phyloP scores from a whole-genome alignment of 2,888 invertebrate species.

The Calameuta filiformis region DNA sequence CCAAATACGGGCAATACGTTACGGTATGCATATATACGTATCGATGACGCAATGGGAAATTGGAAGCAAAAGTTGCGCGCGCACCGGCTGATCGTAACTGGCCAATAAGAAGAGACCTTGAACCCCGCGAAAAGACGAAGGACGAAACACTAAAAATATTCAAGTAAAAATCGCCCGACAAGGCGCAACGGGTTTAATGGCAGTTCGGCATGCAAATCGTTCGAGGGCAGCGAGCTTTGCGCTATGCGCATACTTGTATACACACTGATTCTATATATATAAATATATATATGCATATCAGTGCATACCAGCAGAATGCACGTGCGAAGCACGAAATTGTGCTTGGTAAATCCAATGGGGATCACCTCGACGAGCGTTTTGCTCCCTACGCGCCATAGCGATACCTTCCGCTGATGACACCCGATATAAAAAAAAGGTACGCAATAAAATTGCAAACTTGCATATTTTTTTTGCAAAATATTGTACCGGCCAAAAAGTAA shows the following conservation, averaged over 20 bases:
- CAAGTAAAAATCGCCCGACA: conserved; percentile 50
- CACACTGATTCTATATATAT: not conserved
- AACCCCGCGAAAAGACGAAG: conserved; percentile 55
- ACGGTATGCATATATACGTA: not conserved
- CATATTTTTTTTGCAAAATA: too few species aligned
- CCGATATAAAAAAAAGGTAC: too few species aligned
- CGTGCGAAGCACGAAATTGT: conserved; percentile 22
- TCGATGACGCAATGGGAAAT: conserved; percentile 20
- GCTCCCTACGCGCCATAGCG: not conserved
- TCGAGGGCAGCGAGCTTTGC: conserved; percentile 28
- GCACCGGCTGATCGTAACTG: not conserved
- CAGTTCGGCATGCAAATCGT: conserved; percentile 50
- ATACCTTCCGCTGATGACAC: too few species aligned
- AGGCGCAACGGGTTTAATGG: conserved; percentile 50
- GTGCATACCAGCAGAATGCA: not conserved
- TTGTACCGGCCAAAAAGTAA: too few species aligned
- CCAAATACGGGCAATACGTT: too few species aligned
- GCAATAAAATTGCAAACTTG: too few species aligned
- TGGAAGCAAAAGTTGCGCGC: conserved; percentile 7
- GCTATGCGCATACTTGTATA: conserved; percentile 7
- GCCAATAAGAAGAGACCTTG: conserved; percentile 42
- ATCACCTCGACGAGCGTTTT: conserved; percentile 15
- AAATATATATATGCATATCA: too few species aligned
- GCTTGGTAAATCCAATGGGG: conserved; percentile 27
- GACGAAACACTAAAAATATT: conserved; percentile 59